phyloP scores from a whole-genome alignment of 2,888 invertebrate genomes.

The Stenodema calcarata region DNA sequence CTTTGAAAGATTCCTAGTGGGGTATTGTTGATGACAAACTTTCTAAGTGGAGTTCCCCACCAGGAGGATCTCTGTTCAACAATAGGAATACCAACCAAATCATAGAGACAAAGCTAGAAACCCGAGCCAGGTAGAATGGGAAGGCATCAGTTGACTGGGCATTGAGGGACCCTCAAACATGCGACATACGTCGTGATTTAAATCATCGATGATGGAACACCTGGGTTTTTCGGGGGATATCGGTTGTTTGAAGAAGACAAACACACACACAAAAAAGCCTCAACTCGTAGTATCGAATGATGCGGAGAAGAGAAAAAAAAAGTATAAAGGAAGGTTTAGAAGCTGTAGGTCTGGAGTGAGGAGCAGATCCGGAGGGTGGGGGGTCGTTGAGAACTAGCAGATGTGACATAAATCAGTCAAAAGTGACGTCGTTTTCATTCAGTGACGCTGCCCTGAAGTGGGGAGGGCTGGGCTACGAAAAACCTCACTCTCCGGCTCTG shows the following conservation, averaged over 20 bases:
- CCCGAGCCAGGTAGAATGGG: slow-evolving; percentile 37
- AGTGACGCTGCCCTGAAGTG: background rate
- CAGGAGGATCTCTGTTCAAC: background rate
- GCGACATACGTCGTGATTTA: slow-evolving; percentile 44
- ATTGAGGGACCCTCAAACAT: slow-evolving; percentile 24
- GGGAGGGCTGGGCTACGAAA: background rate
- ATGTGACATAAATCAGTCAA: slow-evolving; percentile 58
- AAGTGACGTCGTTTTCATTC: slow-evolving; percentile 43
- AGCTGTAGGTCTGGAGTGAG: background rate
- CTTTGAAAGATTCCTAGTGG: background rate
- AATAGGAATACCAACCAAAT: slow-evolving; percentile 42
- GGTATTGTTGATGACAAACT: slow-evolving; percentile 25
- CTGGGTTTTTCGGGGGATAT: background rate
- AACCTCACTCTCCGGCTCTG: background rate
- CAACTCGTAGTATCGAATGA: slow-evolving; percentile 20
- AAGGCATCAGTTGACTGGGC: slow-evolving; percentile 6
- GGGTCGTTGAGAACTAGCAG: slow-evolving; percentile 49
- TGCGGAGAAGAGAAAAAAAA: background rate
- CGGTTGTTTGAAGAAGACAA: slow-evolving; percentile 6
- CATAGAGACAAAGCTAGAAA: slow-evolving; percentile 39
- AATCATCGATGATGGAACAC: slow-evolving; percentile 45
- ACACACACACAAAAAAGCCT: background rate
- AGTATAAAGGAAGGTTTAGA: slow-evolving; percentile 6
- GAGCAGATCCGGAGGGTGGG: background rate
- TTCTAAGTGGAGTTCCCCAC: slow-evolving; percentile 10